Base-by-base conservation (phyloP, 2,797 vertebrate species). In the Sebastes elongatus region DNA sequence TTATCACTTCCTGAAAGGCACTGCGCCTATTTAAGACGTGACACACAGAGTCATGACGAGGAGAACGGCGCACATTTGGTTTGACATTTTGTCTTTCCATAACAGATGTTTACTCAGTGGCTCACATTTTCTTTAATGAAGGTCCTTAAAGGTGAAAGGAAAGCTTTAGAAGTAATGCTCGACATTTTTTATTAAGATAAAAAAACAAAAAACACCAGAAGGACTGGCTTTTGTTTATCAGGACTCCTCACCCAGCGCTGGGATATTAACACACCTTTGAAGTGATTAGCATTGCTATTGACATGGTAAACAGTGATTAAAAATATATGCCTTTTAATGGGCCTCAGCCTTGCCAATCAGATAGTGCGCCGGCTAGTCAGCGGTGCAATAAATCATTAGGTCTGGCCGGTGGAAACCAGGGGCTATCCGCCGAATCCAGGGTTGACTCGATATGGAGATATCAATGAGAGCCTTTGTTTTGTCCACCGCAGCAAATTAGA, bases 241-340 rank as follows among this genome's bases (percentile, higher is more conserved):
- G n/a, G 59, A 73, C 59, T 74, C 33, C 66, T 81, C 63, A 67
- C 69, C 42, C 49, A 46, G 38, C 10, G 1, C 35, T 46, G 42
- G 32, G 71, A 84, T 83, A 84, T 86, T 68, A 81, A 67, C 77
- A 62, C 69, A 78, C 62, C 76, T 80, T 74, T 60, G 74, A 82
- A 87, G 82, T 83, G 86, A 94, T 95, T 93, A 93, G 87, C 92
- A 87, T 91, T 83, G 77, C 85, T 90, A 93, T 91, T 88, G 91
- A 95, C 92, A 92, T 72, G 72, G 88, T 93, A 94, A 94, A 94
- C 89, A 93, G 88, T 92, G 89, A 92, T 95, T 95, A 91, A 94
- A 94, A 90, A 92, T 90, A 93, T 92, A 93, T 91, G 80, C 82
- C 75, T 89, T 86, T 90, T 93, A 92, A 95, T 94, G 89, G 93